Evolutionary conservation across 2,797 vertebrate genomes (phyloP), one percentile per base, ranked within the genome.

Genomic region (Delichon dasypus): DNA sequence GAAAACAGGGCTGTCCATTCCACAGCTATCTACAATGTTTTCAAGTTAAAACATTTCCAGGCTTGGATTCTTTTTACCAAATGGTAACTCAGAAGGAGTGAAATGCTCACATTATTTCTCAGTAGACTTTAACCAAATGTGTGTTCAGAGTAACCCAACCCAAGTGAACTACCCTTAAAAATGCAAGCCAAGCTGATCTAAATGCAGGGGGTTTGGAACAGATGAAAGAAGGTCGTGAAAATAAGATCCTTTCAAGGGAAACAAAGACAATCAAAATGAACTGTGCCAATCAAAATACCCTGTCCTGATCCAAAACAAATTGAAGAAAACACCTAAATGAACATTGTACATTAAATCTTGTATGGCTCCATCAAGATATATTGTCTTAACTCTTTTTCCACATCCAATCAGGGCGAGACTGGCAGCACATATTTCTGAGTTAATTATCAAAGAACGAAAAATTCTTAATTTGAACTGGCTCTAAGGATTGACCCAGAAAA

Each of bases 241-340:
- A 96, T 78, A 75, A 67, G 42, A 61, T 47, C 34, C 4, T 81
- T 91, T 92, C 66, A 91, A 90, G 62, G 30, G 72, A 80, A 85
- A 47, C 19, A 79, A 79, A 81, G 87, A 86, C 40, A 78, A 95
- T 96, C 66, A 81, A 93, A 89, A 82, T 84, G 21, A 12, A 82
- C 30, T 10, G 34, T 88, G 66, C 73, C 94, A 91, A 64, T 81
- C 85, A 91, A 93, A 94, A 92, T 60, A 95, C 8, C 4, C 30
- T 64, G 4, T 57, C 23, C 21, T 47, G 44, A 70, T 86, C 48
- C 85, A 89, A 89, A 89, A 85, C 11, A 91, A 84, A 70, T 74
- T 55, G 38, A 76, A 85, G n/a, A 70, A 76, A 79, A 57, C 60
- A 85, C 11, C 7, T 30, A 91, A 83, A 61, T 65, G 74, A 81